Conservation (phyloP, 2,797 vertebrate genomes). For the Crocidura indochinensis region DNA sequence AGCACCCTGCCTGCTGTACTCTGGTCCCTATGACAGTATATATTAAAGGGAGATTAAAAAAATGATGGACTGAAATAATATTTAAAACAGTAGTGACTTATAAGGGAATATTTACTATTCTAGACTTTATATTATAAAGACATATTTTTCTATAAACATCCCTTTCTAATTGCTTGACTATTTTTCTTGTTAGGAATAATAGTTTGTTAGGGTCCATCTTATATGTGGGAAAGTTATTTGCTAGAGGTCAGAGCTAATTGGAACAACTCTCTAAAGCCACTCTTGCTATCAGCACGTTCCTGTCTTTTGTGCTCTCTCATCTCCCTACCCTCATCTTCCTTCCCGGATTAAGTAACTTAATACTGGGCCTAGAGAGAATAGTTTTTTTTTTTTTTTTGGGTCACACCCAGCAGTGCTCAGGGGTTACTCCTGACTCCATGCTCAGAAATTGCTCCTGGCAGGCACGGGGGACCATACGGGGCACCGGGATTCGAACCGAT, state of each 20-base stretch:
- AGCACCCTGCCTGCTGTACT: too few species aligned
- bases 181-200: background rate
- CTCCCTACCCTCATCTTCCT: background rate
- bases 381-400: background rate
- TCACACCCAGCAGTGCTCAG: too few species aligned
- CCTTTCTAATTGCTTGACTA: background rate
- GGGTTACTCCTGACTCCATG: too few species aligned
- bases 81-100: constrained; percentile 1
- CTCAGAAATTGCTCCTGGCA: too few species aligned
- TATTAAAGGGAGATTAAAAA: constrained; percentile 15
- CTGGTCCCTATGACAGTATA: background rate
- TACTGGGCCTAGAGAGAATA: background rate
- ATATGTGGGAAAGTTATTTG: constrained; percentile 28
- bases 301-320: background rate
- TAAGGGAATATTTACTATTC: background rate
- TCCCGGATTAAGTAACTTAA: constrained; percentile 17
- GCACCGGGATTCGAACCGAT: too few species aligned
- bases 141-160: background rate
- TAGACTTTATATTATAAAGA: background rate
- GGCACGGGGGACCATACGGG: too few species aligned
- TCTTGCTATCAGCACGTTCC: background rate
- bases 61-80: constrained; percentile 12
- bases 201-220: constrained; percentile 21
- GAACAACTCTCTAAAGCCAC: background rate
- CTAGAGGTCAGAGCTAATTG: constrained; percentile 11